Conservation (phyloP, 2,797 vertebrate species). For the Acridotheres tristis region DNA sequence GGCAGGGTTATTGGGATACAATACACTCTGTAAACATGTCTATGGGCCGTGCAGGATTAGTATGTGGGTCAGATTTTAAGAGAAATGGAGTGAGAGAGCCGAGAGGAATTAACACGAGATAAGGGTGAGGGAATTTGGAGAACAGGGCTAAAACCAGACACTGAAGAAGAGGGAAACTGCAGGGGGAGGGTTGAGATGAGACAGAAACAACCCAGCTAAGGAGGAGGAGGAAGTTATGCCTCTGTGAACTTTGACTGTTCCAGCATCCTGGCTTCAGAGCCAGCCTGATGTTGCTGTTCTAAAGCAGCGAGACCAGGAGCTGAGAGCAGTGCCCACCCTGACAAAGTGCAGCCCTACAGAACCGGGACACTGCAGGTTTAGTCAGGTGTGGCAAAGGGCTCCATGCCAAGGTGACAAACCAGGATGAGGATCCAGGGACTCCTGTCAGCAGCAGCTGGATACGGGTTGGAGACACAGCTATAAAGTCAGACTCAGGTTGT, state of each 20-base stretch:
- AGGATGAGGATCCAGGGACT: not conserved
- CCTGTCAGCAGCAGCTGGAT: not conserved
- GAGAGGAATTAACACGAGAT: not conserved
- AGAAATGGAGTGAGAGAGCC: not conserved
- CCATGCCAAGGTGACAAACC: not conserved
- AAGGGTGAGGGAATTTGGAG: not conserved
- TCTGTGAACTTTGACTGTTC: not conserved
- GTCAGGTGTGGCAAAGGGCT: no score
- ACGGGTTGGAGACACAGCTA: rapidly evolving
- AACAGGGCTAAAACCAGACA: not conserved
- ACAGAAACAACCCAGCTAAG: not conserved
- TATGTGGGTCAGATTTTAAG: rapidly evolving
- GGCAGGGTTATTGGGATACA: rapidly evolving
- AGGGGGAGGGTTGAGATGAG: not conserved
- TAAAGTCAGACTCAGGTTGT: rapidly evolving
- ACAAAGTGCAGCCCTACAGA: not conserved
- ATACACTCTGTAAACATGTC: not conserved
- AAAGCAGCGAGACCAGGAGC: not conserved
- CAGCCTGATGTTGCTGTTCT: not conserved
- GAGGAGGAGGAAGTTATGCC: not conserved
- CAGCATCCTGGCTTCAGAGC: not conserved
- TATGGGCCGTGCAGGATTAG: not conserved
- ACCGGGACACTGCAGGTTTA: not conserved
- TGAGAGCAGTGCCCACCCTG: not conserved
- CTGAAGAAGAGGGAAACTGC: not conserved